Evolutionary conservation across 2,888 invertebrate genomes (phyloP), one percentile per base, ranked within the genome.

Genomic region (Linyphia triangularis): DNA sequence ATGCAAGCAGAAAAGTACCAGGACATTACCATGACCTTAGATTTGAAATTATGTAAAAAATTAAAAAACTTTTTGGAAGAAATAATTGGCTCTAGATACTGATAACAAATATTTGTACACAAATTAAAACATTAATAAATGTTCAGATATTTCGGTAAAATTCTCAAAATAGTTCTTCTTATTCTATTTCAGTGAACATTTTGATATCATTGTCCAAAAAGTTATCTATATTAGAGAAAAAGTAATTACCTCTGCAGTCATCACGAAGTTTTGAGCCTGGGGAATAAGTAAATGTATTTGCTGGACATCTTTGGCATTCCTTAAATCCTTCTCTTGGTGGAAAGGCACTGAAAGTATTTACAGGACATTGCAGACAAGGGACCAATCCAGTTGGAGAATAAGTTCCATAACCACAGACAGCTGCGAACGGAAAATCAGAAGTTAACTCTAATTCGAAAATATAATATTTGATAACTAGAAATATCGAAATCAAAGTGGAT

Each of bases 341-440:
- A 92, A 96, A 96, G 0, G 95, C 95, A 0, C 96, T 96, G 93
- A 95, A 98, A 90, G 97, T 97, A 92, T 98, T 97, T 91, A 97
- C 95, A 1, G 98, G 97, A 93, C 99, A 99, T 92, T 98, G 97
- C 88, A 97, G 94, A 92, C 99, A 99, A 24, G 98, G 97, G 4
- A 97, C 97, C 91, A 98, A 94, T 67, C 98, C 98, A 19, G 97
- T 98, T 65, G 97, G 97, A 1, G 98, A 98, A 93, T 97, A 98
- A 26, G 98, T 98, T 88, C 99, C 99, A 92, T 96, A 98, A 24
- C 98, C 98, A 92, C 98, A 99, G 13, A 98, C 98, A 0, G 98
- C 92, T 92, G 33, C 16, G 79, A 61, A 73, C 19, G n/a, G 83
- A 51, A 6, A 24, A 10, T 30, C 6, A 13, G 13, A 51, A 24